Percentiles rank a stretch among this genome's conserved stretches.
Evolutionary conservation across 2,113 vertebrate genomes (phyloP).

Genomic region (Vidua macroura): DNA sequence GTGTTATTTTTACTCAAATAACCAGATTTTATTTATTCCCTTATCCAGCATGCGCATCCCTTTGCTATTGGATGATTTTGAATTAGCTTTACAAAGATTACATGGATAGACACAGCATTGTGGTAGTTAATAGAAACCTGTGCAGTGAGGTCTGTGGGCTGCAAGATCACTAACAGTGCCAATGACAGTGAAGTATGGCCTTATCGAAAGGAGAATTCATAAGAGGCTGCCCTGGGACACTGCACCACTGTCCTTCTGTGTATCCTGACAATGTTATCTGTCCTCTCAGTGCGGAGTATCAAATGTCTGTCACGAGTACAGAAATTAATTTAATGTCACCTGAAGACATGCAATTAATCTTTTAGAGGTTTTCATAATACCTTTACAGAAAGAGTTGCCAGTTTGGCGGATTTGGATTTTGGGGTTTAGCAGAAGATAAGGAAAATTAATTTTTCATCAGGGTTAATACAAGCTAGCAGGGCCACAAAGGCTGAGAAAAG

Average conservation of each 20-base stretch:
- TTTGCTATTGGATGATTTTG: slow-evolving; percentile 31
- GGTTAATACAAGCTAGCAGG: slow-evolving; percentile 89
- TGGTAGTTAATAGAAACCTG: slow-evolving; percentile 85
- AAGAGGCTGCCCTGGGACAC: slow-evolving; percentile 82
- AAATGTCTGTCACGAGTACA: slow-evolving; percentile 86
- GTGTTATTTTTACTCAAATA: slow-evolving; percentile 30
- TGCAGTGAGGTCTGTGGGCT: slow-evolving; percentile 72
- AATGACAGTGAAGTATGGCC: slow-evolving; percentile 76
- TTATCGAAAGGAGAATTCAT: slow-evolving; percentile 80
- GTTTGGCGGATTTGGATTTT: slow-evolving; percentile 98
- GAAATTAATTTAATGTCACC: slow-evolving; percentile 95
- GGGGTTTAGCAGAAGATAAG: slow-evolving; percentile 97
- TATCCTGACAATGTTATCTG: slow-evolving; percentile 96
- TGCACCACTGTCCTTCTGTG: slow-evolving; percentile 85
- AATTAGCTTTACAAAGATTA: slow-evolving; percentile 66
- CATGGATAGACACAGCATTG: slow-evolving; percentile 79
- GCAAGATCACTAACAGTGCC: slow-evolving; percentile 70
- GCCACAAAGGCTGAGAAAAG: slow-evolving; percentile 87
- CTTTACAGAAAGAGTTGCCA: slow-evolving; percentile 94
- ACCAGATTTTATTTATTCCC: slow-evolving; percentile 31
- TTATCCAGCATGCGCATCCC: neutral
- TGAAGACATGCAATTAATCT: slow-evolving; percentile 97
- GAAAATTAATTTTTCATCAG: slow-evolving; percentile 99
- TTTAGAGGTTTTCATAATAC: slow-evolving; percentile 91
- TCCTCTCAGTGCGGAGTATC: slow-evolving; percentile 81